These are phyloP conservation scores for Argopecten irradians DNA, from an alignment of 1,140 invertebrate species.

Conservation along the genomic window DNA sequence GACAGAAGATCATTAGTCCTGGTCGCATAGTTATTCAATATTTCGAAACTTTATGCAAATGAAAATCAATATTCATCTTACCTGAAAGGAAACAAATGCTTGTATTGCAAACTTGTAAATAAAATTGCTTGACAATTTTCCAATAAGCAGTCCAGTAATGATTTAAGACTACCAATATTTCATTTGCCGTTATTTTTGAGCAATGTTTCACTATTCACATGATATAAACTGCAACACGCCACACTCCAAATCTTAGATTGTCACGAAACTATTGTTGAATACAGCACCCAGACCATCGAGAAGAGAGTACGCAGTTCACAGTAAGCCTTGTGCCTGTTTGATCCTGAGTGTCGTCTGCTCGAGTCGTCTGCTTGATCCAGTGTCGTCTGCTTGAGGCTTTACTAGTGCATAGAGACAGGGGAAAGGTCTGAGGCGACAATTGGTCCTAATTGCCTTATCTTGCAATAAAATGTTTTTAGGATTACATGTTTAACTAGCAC, in stretches of 20 bases:
- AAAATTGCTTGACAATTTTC: not conserved
- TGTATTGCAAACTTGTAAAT: not conserved
- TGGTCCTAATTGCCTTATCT: not conserved
- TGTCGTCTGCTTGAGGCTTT: conserved; percentile 3
- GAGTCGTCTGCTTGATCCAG: not conserved
- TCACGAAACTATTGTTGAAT: not conserved
- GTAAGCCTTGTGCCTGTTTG: not conserved
- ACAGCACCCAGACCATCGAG: too few species aligned
- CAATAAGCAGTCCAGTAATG: not conserved
- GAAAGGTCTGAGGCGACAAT: not conserved
- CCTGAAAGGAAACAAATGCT: not conserved
- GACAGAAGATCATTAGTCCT: too few species aligned
- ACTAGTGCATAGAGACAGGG: not conserved
- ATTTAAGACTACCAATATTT: not conserved
- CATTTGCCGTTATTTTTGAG: not conserved
- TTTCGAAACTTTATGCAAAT: too few species aligned
- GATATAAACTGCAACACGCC: not conserved
- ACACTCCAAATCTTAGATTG: not conserved
- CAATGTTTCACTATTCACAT: not conserved
- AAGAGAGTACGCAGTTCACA: not conserved
- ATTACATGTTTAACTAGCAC: not conserved
- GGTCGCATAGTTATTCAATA: too few species aligned
- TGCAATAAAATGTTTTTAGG: not conserved
- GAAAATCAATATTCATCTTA: not conserved
- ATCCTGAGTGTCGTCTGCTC: too few species aligned